Evolutionary conservation across 2,113 vertebrate genomes (phyloP).

Genomic region (Gorilla gorilla): DNA sequence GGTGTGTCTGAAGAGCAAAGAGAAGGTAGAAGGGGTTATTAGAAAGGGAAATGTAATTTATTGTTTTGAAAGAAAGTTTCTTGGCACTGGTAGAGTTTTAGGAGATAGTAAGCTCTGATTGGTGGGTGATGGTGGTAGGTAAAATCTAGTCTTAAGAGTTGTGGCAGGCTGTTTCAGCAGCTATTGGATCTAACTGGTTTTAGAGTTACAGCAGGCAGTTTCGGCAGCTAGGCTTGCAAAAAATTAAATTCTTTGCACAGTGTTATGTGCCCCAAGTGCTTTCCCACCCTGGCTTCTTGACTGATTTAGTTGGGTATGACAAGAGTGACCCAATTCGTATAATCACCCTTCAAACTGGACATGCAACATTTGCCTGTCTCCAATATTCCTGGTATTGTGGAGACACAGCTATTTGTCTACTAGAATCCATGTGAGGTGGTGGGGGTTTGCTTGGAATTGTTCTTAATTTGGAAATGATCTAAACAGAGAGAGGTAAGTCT

Average conservation of each 20-base stretch:
- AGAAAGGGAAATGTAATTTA: neutral
- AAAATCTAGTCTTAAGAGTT: neutral
- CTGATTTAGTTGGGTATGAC: neutral
- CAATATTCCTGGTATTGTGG: neutral
- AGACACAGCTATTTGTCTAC: neutral
- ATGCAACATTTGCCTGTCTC: neutral
- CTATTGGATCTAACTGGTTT: neutral
- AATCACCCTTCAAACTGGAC: neutral
- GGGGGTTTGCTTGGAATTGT: neutral
- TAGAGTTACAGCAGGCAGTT: neutral
- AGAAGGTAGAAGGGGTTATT: neutral
- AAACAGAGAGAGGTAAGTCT: neutral
- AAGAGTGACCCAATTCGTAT: neutral
- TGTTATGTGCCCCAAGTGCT: neutral
- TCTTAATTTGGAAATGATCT: constrained; percentile 1
- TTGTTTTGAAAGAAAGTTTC: neutral
- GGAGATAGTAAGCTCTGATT: neutral
- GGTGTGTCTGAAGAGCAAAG: neutral
- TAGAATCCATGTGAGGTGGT: neutral
- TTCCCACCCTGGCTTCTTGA: neutral
- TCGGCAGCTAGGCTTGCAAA: neutral
- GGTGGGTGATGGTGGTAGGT: neutral
- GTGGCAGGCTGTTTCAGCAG: neutral
- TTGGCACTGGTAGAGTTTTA: neutral
- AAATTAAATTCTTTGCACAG: neutral